Conservation (phyloP, 1,140 invertebrate species). For the Vanessa tameamea region DNA sequence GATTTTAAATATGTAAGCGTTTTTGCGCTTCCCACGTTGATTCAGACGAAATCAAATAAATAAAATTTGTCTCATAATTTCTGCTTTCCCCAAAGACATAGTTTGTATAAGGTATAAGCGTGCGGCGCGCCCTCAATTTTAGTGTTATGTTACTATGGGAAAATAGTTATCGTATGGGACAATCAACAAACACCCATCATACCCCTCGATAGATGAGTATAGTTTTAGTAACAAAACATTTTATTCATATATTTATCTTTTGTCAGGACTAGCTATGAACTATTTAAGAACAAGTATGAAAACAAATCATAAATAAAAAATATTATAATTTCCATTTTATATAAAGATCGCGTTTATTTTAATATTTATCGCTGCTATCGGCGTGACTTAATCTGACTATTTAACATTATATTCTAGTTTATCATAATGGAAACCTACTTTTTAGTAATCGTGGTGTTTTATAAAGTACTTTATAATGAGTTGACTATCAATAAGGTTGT, state of each 20-base stretch:
- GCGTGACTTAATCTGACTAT: too few species aligned
- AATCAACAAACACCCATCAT: constrained; percentile 35
- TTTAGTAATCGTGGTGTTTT: too few species aligned
- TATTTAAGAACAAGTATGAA: background rate
- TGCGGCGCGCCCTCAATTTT: constrained; percentile 45
- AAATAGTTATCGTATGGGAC: constrained; percentile 55
- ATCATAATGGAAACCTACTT: too few species aligned
- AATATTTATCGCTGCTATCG: too few species aligned
- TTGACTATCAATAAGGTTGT: too few species aligned
- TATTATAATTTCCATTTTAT: too few species aligned
- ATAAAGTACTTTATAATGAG: too few species aligned
- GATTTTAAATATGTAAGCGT: background rate
- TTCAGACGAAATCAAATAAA: constrained; percentile 13
- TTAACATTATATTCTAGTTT: too few species aligned
- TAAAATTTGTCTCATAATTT: constrained; percentile 51
- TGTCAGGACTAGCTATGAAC: constrained; percentile 4
- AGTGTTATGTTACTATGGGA: constrained; percentile 66
- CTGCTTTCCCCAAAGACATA: constrained; percentile 49
- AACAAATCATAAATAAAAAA: too few species aligned
- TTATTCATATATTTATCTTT: background rate
- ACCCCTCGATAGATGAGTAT: constrained; percentile 16
- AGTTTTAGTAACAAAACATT: constrained; percentile 16
- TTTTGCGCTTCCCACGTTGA: constrained; percentile 5
- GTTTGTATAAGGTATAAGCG: constrained; percentile 36
- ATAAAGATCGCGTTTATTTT: too few species aligned